A percentile compares a stretch with the other conserved stretches of the same genome.
These are phyloP conservation scores for Acleris laterana DNA, from an alignment of 2,888 invertebrate species.

Conservation along the genomic window DNA sequence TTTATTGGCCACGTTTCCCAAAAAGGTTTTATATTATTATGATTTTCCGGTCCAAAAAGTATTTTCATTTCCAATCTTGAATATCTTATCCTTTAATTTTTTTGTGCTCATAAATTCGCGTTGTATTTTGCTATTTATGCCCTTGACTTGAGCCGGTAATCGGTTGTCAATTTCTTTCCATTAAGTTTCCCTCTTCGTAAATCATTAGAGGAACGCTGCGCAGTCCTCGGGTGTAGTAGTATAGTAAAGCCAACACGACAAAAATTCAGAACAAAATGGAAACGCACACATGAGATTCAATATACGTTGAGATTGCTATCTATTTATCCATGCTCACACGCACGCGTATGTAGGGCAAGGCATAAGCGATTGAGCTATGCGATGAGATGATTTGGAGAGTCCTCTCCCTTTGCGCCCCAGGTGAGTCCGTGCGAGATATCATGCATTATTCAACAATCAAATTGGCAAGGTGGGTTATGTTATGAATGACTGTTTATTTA, in stretches of 20 bases:
- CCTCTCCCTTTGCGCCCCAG: constrained; percentile 58
- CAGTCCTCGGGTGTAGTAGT: too few relatives aligned
- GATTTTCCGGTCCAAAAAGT: too few relatives aligned
- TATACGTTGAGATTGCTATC: too few relatives aligned
- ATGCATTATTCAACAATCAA: constrained; percentile 83
- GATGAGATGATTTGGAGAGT: constrained; percentile 60
- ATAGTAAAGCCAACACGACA: too few relatives aligned
- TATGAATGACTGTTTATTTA: constrained; percentile 77
- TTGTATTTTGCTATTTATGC: constrained; percentile 56
- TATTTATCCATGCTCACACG: too few relatives aligned
- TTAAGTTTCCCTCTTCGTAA: constrained; percentile 53
- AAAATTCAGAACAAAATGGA: too few relatives aligned
- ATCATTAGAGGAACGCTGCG: too few relatives aligned
- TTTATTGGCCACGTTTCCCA: neutral
- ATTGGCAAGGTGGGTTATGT: constrained; percentile 81
- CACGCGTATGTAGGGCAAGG: too few relatives aligned
- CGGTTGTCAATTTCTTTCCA: constrained; percentile 72
- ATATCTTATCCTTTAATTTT: too few relatives aligned
- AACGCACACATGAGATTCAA: too few relatives aligned
- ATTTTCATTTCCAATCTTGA: too few relatives aligned
- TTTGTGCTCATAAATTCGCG: too few relatives aligned
- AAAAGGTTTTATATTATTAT: neutral
- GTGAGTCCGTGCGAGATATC: constrained; percentile 70
- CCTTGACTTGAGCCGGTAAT: constrained; percentile 62
- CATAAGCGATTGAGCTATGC: constrained; percentile 46